Percentiles rank a stretch among this genome's conserved stretches.
Conservation (phyloP, 2,113 vertebrate species). For the Sander vitreus region DNA sequence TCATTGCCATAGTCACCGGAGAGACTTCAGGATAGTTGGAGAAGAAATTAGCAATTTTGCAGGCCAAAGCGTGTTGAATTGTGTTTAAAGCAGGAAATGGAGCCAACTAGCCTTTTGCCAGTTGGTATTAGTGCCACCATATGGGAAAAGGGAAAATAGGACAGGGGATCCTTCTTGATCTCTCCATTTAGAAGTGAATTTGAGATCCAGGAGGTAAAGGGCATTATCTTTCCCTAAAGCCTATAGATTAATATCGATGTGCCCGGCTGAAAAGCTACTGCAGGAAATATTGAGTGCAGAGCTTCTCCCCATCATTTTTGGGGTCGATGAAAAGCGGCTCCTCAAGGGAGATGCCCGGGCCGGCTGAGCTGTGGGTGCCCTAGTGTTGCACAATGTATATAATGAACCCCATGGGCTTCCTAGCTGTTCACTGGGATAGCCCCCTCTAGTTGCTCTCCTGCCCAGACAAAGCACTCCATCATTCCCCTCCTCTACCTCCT, state of each 20-base stretch:
- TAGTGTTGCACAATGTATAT: conserved; percentile 41
- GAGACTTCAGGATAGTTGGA: conserved; percentile 56
- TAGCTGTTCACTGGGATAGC: not conserved
- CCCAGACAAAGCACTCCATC: conserved; percentile 57
- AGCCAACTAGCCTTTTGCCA: conserved; percentile 52
- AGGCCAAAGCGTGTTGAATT: conserved; percentile 39
- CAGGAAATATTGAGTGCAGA: conserved; percentile 33
- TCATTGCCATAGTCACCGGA: conserved; percentile 51
- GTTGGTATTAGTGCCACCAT: conserved; percentile 41
- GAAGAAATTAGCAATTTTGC: conserved; percentile 47
- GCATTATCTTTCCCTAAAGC: conserved; percentile 49
- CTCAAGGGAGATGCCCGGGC: not conserved
- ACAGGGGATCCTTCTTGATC: conserved; percentile 39
- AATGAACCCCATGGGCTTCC: conserved; percentile 33
- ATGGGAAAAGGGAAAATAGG: conserved; percentile 37
- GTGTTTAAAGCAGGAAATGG: conserved; percentile 53
- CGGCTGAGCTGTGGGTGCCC: conserved; percentile 27
- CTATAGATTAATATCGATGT: conserved; percentile 62
- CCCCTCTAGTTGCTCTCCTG: conserved; percentile 6
- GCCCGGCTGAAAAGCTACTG: conserved; percentile 35
- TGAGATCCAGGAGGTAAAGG: conserved; percentile 38
- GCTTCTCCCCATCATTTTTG: conserved; percentile 24
- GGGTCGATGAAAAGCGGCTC: conserved; percentile 48
- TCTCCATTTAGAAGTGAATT: conserved; percentile 48
- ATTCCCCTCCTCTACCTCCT: conserved; percentile 29